These are phyloP conservation scores for Trichonephila inaurata DNA, from an alignment of 1,140 invertebrate species.

Conservation along the genomic window DNA sequence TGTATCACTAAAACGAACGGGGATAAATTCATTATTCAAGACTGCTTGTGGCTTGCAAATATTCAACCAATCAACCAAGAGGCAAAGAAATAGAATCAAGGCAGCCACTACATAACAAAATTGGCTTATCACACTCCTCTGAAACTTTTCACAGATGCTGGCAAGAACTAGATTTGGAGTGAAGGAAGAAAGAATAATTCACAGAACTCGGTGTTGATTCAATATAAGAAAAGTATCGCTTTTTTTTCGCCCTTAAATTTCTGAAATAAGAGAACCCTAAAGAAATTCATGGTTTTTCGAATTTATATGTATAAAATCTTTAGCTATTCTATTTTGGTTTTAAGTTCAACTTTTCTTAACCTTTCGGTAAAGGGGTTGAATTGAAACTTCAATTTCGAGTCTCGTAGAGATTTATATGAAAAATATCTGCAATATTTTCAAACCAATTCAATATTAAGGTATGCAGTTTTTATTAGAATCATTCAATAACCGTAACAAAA, in stretches of 20 bases:
- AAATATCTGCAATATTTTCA: too few relatives aligned
- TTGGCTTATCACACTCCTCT: background rate
- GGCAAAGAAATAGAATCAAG: background rate
- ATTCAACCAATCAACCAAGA: conserved; percentile 7
- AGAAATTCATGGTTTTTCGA: background rate
- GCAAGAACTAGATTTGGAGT: background rate
- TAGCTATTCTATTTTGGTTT: background rate
- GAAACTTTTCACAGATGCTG: background rate
- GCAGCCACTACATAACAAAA: background rate
- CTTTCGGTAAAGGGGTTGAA: background rate
- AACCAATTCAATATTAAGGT: too few relatives aligned
- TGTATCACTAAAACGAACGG: background rate
- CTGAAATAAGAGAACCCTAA: background rate
- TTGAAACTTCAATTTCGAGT: background rate
- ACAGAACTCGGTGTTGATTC: background rate
- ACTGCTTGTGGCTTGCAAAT: background rate
- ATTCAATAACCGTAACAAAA: too few relatives aligned
- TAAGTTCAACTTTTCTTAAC: background rate
- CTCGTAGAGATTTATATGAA: too few relatives aligned
- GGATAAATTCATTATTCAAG: background rate
- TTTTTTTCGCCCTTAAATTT: background rate
- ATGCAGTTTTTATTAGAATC: too few relatives aligned
- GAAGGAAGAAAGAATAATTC: background rate
- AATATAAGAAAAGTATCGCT: background rate
- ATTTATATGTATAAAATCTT: background rate